Conservation (phyloP, 2,797 vertebrate genomes). For the Falco cherrug region DNA sequence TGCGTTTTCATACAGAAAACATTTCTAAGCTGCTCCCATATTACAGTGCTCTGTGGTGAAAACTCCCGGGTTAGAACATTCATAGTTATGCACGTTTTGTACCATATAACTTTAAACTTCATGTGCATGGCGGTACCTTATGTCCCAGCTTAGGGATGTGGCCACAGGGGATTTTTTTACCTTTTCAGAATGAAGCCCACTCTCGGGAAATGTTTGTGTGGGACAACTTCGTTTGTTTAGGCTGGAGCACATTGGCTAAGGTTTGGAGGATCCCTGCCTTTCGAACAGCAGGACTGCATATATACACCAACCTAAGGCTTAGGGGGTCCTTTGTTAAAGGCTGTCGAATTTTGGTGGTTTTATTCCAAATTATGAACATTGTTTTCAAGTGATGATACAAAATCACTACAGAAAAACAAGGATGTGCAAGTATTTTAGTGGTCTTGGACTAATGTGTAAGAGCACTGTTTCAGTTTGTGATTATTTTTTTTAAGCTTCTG, state of each 20-base stretch:
- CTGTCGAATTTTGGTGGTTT: not conserved
- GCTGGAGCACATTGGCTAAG: not conserved
- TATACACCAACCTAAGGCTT: not conserved
- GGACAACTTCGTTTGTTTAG: not conserved
- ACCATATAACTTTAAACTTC: not conserved
- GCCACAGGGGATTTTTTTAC: not conserved
- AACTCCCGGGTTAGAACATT: not conserved
- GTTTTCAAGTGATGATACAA: not conserved
- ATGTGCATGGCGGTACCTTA: fast-evolving
- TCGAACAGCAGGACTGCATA: not conserved
- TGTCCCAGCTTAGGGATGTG: not conserved
- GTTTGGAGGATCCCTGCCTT: not conserved
- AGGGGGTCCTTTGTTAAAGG: not conserved
- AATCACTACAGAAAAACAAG: not conserved
- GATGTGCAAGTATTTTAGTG: not conserved
- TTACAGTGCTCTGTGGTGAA: not conserved
- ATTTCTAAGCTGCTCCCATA: not conserved
- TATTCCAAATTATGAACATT: not conserved
- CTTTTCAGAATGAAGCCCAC: not conserved
- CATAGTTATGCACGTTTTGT: not conserved
- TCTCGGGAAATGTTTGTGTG: not conserved
- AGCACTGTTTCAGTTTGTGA: not conserved
- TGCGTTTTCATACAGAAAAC: not conserved
- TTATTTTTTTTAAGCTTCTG: not conserved
- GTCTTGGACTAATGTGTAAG: not conserved